Base-by-base conservation (phyloP, 2,888 invertebrate species). In the Phaonia tiefii region DNA sequence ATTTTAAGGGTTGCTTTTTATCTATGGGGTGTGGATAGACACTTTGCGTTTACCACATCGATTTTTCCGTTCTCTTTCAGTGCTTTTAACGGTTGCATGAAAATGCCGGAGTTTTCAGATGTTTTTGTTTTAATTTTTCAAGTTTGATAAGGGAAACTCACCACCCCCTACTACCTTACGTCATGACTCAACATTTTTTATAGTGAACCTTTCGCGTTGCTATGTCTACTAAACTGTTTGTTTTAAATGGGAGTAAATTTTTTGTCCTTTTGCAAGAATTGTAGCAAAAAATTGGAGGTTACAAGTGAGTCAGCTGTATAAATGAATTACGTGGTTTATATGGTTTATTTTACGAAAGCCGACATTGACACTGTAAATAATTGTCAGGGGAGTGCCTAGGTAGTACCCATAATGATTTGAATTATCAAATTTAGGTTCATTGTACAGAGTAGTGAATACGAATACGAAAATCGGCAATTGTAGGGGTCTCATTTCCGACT, bases 131-230 rank as follows among this genome's bases (percentile, higher is more conserved):
- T 37, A 7, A 10, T 44, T 44, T 54, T 25, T 51, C 31, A 3
- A 31, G 22, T 51, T 54, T 22, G 49, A 17, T 20, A 1, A 5
- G 25, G 2, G 11, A 22, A 25, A 22, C 20, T 13, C 22, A 54
- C 22, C 13, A 22, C 1, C 8, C 17, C 54, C 22, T 10, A 20
- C 54, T 3, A 10, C 44, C 3, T 54, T 25, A 22, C 13, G 54
- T 22, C 54, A 54, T 54, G 54, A 54, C 54, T 54, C 54, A 54
- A 54, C 54, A 54, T 22, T 22, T 54, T 54, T 54, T 25, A 13
- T 10, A 54, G 25, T 54, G 22, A 10, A 7, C 54, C 54, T 54
- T 54, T 54, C 10, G 13, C 2, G 13, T 22, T 22, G 25, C 25
- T 31, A 54, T 22, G 54, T 54, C 22, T 54, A 25, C 13, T 8